Evolutionary conservation across 2,797 vertebrate species (phyloP), one percentile per base, ranked within the genome.

Genomic region (Platyrinchus mystaceus): DNA sequence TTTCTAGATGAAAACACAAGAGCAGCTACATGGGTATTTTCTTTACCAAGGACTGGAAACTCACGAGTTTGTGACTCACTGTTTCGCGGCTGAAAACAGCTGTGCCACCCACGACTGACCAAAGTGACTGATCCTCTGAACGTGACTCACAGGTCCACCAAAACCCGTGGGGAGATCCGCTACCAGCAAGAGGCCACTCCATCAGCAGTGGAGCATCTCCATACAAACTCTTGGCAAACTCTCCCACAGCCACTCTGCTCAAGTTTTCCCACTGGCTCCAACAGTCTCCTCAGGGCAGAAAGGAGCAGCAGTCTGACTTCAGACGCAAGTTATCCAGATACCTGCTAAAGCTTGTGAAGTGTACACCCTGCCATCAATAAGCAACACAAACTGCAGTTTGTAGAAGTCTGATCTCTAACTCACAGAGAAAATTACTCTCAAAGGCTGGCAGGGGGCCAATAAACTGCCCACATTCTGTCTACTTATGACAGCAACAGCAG

Each of bases 1-100:
- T 47, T 78, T 93, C 87, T 69, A 59, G 44, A 62, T 24, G 44
- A 89, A 91, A 67, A 21, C 62, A 66, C 1, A 7, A 41, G 17
- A 69, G 63, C 46, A 70, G 55, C 69, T 62, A 26, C 0, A 0
- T 2, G 36, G 43, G 26, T 70, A 67, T 50, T 67, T 86, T 89
- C 80, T 92, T 24, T 6, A 81, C 37, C 49, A 53, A 56, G 44
- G 47, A 39, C 86, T 95, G 95, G 95, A 96, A 97, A 96, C 41
- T 93, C 96, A 94, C 63, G 55, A 84, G 92, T 66, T 21, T 36
- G 66, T 97, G 94, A 97, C 76, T 95, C 93, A 94, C 14, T 64
- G 12, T 60, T 94, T 52, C 37, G 1, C 0, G 1, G 37, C 44
- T 53, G 59, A 41, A 55, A 85, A 60, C 4, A 13, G 76, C 89